Conservation (phyloP, 2,888 invertebrate genomes). For the Metopia argyrocephala region DNA sequence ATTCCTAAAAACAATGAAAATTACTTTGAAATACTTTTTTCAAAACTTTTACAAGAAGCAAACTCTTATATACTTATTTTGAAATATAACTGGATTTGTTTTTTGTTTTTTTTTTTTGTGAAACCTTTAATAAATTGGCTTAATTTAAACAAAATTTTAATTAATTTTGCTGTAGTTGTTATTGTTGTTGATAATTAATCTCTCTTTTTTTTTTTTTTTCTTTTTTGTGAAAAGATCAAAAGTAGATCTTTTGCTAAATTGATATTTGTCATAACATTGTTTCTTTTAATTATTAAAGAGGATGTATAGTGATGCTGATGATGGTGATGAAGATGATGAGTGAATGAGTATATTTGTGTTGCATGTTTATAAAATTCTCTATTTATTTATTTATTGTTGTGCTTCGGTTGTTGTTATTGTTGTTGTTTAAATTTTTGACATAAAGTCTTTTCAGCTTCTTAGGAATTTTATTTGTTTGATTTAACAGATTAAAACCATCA, state of each 20-base stretch:
- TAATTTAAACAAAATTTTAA: too few relatives aligned
- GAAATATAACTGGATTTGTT: too few relatives aligned
- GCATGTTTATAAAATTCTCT: conserved; percentile 30
- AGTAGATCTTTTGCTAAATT: conserved; percentile 8
- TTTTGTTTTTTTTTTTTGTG: too few relatives aligned
- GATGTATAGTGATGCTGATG: conserved; percentile 9
- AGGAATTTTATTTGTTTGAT: conserved; percentile 61
- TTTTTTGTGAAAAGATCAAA: background rate
- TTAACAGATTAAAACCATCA: conserved; percentile 54
- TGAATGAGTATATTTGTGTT: conserved; percentile 28
- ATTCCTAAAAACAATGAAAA: too few relatives aligned
- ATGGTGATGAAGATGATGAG: conserved; percentile 17
- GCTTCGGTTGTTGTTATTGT: conserved; percentile 8
- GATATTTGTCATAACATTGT: conserved; percentile 28
- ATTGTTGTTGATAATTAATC: background rate
- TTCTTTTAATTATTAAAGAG: background rate
- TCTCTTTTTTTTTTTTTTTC: background rate
- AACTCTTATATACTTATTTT: too few relatives aligned
- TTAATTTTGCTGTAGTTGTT: too few relatives aligned
- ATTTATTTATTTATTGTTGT: conserved; percentile 16
- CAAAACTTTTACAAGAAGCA: too few relatives aligned
- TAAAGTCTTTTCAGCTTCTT: conserved; percentile 60
- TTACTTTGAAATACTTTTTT: too few relatives aligned
- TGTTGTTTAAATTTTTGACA: conserved; percentile 46
- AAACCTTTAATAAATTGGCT: too few relatives aligned